Evolutionary conservation across 2,888 invertebrate species (phyloP).

Genomic region (Ferdinandea cuprea): DNA sequence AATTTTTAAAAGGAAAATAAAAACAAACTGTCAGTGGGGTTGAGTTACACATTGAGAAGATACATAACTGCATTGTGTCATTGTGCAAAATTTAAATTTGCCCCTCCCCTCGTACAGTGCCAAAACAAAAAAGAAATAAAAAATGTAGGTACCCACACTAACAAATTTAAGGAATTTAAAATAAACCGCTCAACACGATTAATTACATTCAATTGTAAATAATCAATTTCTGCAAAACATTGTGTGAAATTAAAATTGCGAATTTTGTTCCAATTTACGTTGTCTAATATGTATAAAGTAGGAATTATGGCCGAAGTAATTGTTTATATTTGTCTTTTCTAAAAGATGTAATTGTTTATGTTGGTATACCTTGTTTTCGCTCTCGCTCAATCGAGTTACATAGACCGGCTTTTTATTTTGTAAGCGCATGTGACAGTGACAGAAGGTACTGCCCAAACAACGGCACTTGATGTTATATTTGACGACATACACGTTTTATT

Average conservation of each 20-base stretch:
- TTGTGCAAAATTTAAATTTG: constrained; percentile 7
- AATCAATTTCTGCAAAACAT: constrained; percentile 21
- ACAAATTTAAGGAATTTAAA: not conserved
- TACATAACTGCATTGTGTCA: constrained; percentile 13
- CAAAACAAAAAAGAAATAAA: not conserved
- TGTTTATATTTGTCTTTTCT: constrained; percentile 36
- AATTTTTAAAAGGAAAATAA: not conserved
- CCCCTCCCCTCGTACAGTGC: not conserved
- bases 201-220: constrained; percentile 36
- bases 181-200: not conserved
- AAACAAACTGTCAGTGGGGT: constrained; percentile 1
- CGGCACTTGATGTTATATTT: constrained; percentile 20
- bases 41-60: constrained; percentile 29
- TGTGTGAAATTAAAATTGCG: constrained; percentile 17
- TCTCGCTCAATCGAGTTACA: constrained; percentile 1
- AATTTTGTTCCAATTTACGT: not conserved
- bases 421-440: not conserved
- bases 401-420: constrained; percentile 23
- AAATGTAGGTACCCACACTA: not conserved
- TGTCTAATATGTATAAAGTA: constrained; percentile 1
- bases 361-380: constrained; percentile 12
- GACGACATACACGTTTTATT: constrained; percentile 32
- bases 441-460: not conserved
- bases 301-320: constrained; percentile 3
- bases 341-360: constrained; percentile 16